Conservation (phyloP, 2,113 vertebrate species). For the Odontesthes bonariensis region DNA sequence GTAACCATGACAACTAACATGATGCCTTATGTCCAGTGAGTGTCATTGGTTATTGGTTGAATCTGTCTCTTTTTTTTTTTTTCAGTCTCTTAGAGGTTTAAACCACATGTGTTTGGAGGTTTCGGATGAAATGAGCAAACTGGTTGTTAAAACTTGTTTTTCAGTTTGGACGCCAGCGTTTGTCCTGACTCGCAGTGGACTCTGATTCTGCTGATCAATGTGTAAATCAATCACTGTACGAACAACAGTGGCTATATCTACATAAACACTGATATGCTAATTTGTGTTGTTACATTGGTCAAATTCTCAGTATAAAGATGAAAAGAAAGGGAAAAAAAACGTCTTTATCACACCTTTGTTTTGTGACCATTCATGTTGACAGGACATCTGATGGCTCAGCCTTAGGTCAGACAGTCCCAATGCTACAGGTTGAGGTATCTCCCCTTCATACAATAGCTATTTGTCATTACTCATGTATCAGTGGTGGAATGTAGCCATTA, state of each 20-base stretch:
- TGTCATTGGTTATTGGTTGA: not conserved
- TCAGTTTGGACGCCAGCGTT: not conserved
- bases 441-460: not conserved
- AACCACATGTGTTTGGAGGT: not conserved
- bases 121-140: not conserved
- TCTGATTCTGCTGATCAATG: constrained; percentile 39
- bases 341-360: not conserved
- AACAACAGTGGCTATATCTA: constrained; percentile 18
- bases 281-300: constrained; percentile 35
- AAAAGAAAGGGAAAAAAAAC: not conserved
- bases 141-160: constrained; percentile 14
- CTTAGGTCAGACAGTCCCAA: not conserved
- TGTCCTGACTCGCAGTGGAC: not conserved
- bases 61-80: not conserved
- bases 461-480: not conserved
- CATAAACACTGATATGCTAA: constrained; percentile 42
- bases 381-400: not conserved
- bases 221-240: constrained; percentile 34
- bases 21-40: not conserved
- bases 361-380: not conserved
- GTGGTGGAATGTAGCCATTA: too few species aligned
- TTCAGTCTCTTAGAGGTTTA: not conserved
- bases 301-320: constrained; percentile 21
- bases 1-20: not conserved
- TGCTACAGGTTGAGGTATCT: not conserved